Percentiles rank a stretch among this genome's conserved stretches.
phyloP scores from a whole-genome alignment of 2,888 invertebrate species.

The Cynaeus angustus region DNA sequence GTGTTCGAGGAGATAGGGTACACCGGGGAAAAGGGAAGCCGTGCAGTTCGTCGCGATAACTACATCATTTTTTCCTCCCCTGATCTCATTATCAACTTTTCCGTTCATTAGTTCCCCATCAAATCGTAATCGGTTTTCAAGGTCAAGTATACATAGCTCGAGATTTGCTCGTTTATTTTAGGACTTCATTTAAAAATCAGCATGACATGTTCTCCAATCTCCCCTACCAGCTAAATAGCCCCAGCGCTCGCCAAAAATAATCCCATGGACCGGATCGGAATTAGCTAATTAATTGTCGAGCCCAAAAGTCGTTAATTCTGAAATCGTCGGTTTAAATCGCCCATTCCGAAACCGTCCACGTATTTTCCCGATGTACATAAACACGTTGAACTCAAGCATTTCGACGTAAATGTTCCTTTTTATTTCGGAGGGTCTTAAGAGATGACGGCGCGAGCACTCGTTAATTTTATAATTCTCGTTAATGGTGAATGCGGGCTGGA shows the following conservation, averaged over 20 bases:
- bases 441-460: constrained; percentile 8
- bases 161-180: no score
- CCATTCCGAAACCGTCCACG: constrained; percentile 4
- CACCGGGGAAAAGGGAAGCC: no score
- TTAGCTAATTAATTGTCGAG: constrained; percentile 7
- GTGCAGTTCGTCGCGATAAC: no score
- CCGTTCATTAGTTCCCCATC: no score
- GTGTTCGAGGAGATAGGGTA: not conserved
- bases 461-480: constrained; percentile 25
- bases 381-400: constrained; percentile 6
- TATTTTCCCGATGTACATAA: constrained; percentile 3
- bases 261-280: constrained; percentile 9
- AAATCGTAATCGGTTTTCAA: no score
- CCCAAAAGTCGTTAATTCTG: constrained; percentile 6
- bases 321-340: constrained; percentile 4
- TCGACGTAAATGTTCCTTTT: constrained; percentile 3
- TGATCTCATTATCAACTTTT: no score
- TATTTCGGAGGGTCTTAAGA: constrained; percentile 8
- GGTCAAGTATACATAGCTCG: no score
- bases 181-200: no score
- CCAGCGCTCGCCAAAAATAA: constrained; percentile 1
- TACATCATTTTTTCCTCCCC: no score
- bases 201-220: no score
- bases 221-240: not conserved
- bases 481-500: constrained; percentile 25